Percentiles rank a stretch among this genome's conserved stretches.
Conservation (phyloP, 2,797 vertebrate genomes). For the Rallus crepitans region DNA sequence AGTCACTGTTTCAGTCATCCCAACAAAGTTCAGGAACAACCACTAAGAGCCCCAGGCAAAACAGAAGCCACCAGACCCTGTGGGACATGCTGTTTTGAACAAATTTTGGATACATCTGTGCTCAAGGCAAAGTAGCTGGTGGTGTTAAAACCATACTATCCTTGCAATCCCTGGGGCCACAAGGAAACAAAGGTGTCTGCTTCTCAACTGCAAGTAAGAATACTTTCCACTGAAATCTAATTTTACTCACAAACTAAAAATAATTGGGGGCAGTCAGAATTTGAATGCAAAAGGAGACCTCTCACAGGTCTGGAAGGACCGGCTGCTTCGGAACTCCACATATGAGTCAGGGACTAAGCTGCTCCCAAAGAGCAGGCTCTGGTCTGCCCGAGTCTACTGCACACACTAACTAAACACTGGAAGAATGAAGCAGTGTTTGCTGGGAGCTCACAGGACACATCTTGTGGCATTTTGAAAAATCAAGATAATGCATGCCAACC, state of each 20-base stretch:
- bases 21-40: background rate
- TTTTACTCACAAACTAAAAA: background rate
- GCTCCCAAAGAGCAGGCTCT: background rate
- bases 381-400: fast-evolving
- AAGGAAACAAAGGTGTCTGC: background rate
- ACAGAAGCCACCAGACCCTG: background rate
- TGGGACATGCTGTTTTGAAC: background rate
- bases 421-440: background rate
- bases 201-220: background rate
- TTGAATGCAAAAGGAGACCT: background rate
- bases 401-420: background rate
- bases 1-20: background rate
- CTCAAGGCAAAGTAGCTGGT: background rate
- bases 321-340: background rate
- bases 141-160: background rate
- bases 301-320: slow-evolving; percentile 7
- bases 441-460: background rate
- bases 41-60: background rate
- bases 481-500: fast-evolving
- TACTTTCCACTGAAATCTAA: background rate
- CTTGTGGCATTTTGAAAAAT: background rate
- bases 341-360: background rate
- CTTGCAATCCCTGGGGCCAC: background rate
- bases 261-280: background rate
- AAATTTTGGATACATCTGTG: background rate